Conservation (phyloP, 2,797 vertebrate species). For the Neostethus bicornis region DNA sequence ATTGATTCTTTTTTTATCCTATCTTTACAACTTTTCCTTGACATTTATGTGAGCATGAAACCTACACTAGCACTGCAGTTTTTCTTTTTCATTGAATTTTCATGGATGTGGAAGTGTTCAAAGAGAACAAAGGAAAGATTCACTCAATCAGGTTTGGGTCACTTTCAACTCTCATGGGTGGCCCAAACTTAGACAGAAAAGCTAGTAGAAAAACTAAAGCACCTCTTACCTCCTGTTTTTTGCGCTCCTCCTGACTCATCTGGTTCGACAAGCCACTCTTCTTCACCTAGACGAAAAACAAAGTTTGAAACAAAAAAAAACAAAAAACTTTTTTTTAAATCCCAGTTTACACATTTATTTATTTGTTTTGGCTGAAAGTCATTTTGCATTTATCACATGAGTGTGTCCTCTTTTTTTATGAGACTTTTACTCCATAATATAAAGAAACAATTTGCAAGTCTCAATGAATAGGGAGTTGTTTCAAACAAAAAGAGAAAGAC, state of each 20-base stretch:
- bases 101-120: slow-evolving; percentile 22
- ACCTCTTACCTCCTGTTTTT: slow-evolving; percentile 91
- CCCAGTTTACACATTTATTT: slow-evolving; percentile 9
- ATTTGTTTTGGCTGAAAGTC: not conserved
- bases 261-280: slow-evolving; percentile 86
- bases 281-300: slow-evolving; percentile 84
- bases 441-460: slow-evolving; percentile 49
- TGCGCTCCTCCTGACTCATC: slow-evolving; percentile 90
- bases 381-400: slow-evolving; percentile 18
- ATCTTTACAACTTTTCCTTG: slow-evolving; percentile 6
- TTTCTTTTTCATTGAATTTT: slow-evolving; percentile 21
- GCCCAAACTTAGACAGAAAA: not conserved
- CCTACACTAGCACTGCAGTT: not conserved
- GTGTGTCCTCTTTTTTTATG: slow-evolving; percentile 10
- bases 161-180: not conserved
- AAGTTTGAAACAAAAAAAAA: not conserved
- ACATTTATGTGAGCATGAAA: not conserved
- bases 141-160: not conserved
- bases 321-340: not conserved
- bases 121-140: slow-evolving; percentile 11
- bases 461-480: slow-evolving; percentile 13
- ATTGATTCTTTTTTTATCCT: not conserved
- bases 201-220: not conserved
- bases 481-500: slow-evolving; percentile 16
- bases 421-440: slow-evolving; percentile 21